Percentiles rank a stretch among this genome's conserved stretches.
phyloP scores from a whole-genome alignment of 2,113 vertebrate genomes.

The Hiodon alosoides region DNA sequence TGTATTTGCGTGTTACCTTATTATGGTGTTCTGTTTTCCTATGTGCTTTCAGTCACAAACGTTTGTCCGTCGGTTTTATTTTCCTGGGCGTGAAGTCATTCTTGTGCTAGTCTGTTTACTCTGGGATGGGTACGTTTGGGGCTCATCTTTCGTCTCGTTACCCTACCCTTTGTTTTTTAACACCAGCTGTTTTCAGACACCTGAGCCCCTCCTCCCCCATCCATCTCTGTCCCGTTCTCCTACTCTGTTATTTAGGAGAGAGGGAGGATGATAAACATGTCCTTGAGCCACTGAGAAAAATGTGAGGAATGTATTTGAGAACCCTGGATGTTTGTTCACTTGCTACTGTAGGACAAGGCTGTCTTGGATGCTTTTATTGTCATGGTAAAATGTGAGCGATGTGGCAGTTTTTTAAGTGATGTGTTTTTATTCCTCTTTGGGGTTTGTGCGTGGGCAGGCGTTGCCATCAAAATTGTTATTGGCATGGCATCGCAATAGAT shows the following conservation, averaged over 20 bases:
- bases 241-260: conserved; percentile 54
- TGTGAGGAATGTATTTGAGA: conserved; percentile 50
- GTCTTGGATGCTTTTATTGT: background rate
- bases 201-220: conserved; percentile 43
- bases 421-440: background rate
- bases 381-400: background rate
- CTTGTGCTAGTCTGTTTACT: background rate
- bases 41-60: background rate
- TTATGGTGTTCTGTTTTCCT: too few relatives aligned
- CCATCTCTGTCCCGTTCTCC: conserved; percentile 25
- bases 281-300: conserved; percentile 48
- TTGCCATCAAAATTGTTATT: background rate
- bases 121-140: background rate
- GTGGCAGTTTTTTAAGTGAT: background rate
- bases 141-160: background rate
- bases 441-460: background rate
- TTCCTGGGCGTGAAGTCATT: too few relatives aligned
- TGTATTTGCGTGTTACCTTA: background rate
- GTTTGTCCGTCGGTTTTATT: background rate
- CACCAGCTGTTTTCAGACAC: conserved; percentile 61
- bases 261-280: conserved; percentile 49
- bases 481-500: too few relatives aligned
- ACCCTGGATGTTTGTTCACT: conserved; percentile 36
- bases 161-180: conserved; percentile 26
- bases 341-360: conserved; percentile 20